Evolutionary conservation across 2,113 vertebrate genomes (phyloP), one percentile per base, ranked within the genome.

Genomic region (Oncorhynchus kisutch): DNA sequence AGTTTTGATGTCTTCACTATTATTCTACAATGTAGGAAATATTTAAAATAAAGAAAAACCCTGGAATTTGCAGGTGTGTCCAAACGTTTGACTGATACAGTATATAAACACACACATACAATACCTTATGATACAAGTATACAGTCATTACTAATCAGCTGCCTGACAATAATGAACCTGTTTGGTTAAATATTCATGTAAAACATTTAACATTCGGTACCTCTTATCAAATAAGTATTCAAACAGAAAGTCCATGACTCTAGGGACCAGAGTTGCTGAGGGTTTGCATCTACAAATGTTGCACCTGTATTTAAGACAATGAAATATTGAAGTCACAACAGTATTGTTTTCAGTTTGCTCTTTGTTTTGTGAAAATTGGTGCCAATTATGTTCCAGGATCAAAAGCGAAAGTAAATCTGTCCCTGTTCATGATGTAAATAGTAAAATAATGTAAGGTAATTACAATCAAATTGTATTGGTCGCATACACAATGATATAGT

Each of bases 131-230:
- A 78, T 49, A 64, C 77, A 78, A 76, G 76, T 87, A 88, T 77
- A 74, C 81, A 82, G 72, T 54, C 69, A 82, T 82, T 71, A 79
- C 72, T 81, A 69, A 82, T 75, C 78, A 82, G 72, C 80, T 76
- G 77, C 85, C 82, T 86, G 76, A 75, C 76, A 45, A 45, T 45
- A 85, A 81, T 87, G 80, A 77, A 80, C 84, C 72, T 82, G 78
- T 84, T 78, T 80, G 73, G 76, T 76, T 79, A 73, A 68, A 72
- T 81, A 76, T 77, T 78, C 72, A 69, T 79, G 24, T 70, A 27
- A 3, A 75, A 72, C 49, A 74, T 71, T 45, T 64, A 77, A 73
- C 48, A 79, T 72, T 78, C 45, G 3, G 68, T 67, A 71, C 80
- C 22, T 78, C 34, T 73, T 77, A 70, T 75, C 39, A 45, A 73